Conservation (phyloP, 2,888 invertebrate genomes). For the Octonoba sinensis region DNA sequence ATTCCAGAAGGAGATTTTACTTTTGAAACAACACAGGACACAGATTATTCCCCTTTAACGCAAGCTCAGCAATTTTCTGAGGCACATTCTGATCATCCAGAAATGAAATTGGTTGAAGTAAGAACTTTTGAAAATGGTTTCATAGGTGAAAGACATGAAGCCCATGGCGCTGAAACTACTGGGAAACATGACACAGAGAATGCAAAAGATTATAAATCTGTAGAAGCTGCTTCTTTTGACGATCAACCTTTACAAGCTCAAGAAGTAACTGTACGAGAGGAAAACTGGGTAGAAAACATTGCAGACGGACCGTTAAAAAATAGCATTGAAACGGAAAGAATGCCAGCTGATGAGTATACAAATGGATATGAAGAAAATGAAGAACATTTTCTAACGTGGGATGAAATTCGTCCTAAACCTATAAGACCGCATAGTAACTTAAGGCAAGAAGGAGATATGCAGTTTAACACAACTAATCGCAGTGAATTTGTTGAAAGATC, state of each 20-base stretch:
- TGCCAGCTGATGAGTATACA: neutral
- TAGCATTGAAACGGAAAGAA: too few relatives aligned
- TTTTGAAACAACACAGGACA: slow-evolving; percentile 38
- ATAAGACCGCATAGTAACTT: slow-evolving; percentile 63
- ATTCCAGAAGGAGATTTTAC: slow-evolving; percentile 52
- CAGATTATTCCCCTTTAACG: slow-evolving; percentile 13
- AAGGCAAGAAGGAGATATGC: slow-evolving; percentile 63
- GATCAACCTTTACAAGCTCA: neutral
- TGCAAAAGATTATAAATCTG: too few relatives aligned
- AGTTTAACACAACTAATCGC: slow-evolving; percentile 61
- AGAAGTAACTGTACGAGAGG: slow-evolving; percentile 6
- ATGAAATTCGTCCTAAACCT: slow-evolving; percentile 62
- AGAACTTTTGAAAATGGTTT: neutral
- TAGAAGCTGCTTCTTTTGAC: neutral
- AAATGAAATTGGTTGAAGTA: neutral
- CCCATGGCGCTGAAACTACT: neutral
- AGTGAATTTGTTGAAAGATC: slow-evolving; percentile 46
- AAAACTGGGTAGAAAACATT: neutral
- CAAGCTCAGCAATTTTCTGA: too few relatives aligned
- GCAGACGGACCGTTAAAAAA: neutral
- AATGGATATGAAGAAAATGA: slow-evolving; percentile 1
- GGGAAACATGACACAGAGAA: too few relatives aligned
- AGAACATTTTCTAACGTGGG: slow-evolving; percentile 43
- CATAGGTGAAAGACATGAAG: neutral
- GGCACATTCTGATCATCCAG: too few relatives aligned